These are phyloP conservation scores for Thoracochromis brauschi DNA, from an alignment of 2,113 vertebrate genomes.

Conservation along the genomic window DNA sequence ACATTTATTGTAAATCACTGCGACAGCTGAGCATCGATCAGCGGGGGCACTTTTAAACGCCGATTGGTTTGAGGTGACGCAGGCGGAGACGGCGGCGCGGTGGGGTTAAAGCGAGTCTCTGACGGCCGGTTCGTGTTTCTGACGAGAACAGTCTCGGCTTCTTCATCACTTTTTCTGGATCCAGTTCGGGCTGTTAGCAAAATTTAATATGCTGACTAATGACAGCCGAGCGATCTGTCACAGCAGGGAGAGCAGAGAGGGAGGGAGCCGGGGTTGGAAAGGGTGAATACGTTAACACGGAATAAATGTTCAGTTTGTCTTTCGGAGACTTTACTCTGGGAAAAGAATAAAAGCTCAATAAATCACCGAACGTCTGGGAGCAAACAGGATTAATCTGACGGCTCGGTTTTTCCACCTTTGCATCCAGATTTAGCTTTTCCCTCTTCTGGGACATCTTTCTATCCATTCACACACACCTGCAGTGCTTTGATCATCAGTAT, in stretches of 20 bases:
- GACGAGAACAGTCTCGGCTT: not conserved
- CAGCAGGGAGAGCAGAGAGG: not conserved
- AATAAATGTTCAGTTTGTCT: not conserved
- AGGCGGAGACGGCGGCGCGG: not conserved
- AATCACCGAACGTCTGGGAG: not conserved
- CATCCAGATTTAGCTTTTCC: not conserved
- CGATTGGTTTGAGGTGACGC: not conserved
- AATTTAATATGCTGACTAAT: conserved; percentile 9
- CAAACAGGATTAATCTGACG: not conserved
- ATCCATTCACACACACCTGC: not conserved
- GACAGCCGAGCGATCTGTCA: not conserved
- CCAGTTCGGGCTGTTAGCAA: not conserved
- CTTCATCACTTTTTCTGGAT: not conserved
- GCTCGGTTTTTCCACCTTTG: not conserved
- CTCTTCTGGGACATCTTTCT: not conserved
- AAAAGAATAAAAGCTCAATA: not conserved
- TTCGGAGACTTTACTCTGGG: not conserved
- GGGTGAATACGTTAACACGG: not conserved
- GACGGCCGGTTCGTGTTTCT: not conserved
- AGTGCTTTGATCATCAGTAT: not conserved
- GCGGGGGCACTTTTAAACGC: not conserved
- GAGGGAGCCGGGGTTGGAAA: not conserved
- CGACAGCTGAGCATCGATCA: not conserved
- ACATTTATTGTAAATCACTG: not conserved
- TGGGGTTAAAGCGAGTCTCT: not conserved